Evolutionary conservation across 2,797 vertebrate species (phyloP).

Genomic region (Phalloptychus januarius): DNA sequence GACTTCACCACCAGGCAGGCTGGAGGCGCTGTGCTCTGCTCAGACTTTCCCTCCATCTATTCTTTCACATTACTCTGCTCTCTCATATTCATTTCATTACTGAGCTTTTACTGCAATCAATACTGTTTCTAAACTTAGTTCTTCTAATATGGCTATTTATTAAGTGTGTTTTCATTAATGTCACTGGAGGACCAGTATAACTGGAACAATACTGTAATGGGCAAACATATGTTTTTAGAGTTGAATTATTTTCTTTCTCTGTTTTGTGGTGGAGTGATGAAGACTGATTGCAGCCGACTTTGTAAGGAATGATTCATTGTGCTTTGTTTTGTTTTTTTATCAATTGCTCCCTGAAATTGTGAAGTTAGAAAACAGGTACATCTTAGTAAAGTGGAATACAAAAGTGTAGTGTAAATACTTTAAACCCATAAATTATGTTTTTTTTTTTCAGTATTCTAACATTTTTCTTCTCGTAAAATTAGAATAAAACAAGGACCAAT

Average conservation of each 20-base stretch:
- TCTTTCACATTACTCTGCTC: constrained; percentile 67
- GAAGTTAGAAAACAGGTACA: background rate
- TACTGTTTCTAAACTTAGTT: constrained; percentile 74
- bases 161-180: constrained; percentile 77
- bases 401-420: background rate
- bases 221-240: constrained; percentile 66
- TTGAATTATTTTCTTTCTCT: constrained; percentile 21
- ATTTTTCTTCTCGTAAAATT: background rate
- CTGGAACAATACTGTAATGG: constrained; percentile 71
- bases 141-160: constrained; percentile 72
- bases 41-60: constrained; percentile 58
- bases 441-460: background rate
- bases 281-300: background rate
- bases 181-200: constrained; percentile 63
- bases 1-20: constrained; percentile 75
- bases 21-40: constrained; percentile 72
- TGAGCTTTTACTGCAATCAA: constrained; percentile 78
- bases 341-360: background rate
- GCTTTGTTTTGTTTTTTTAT: background rate
- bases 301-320: background rate
- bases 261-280: constrained; percentile 13
- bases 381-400: background rate
- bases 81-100: constrained; percentile 78
- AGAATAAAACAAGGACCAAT: background rate
- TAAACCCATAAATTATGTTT: background rate